These are phyloP conservation scores for Drosophila cyrtoloma DNA, from an alignment of 2,888 invertebrate species.

Conservation along the genomic window DNA sequence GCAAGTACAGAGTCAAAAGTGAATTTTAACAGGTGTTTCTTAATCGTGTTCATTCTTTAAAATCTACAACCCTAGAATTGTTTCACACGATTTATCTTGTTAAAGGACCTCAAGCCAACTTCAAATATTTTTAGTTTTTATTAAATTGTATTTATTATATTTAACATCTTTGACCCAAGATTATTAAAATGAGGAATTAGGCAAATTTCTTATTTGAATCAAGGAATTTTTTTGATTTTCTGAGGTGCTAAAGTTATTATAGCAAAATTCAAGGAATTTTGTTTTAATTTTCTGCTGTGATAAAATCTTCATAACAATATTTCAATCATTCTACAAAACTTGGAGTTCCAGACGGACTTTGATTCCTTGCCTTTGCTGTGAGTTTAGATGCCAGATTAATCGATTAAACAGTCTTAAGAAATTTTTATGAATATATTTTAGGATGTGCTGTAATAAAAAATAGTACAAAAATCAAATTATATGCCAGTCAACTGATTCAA, in stretches of 20 bases:
- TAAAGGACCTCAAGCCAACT: background rate
- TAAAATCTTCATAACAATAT: background rate
- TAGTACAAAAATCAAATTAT: background rate
- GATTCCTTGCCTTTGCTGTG: background rate
- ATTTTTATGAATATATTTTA: background rate
- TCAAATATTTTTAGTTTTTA: background rate
- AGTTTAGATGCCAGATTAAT: background rate
- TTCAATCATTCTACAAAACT: background rate
- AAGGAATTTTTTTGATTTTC: background rate
- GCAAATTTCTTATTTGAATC: background rate
- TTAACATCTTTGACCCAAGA: too few relatives aligned
- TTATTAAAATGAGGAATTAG: background rate
- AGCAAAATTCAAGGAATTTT: background rate
- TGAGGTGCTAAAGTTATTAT: background rate
- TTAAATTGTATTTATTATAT: background rate
- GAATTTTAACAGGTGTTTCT: background rate
- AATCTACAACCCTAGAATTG: background rate
- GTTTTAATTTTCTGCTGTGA: background rate
- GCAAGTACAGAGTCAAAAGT: background rate
- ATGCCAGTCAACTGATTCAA: background rate
- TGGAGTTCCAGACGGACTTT: fast-evolving
- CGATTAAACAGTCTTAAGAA: background rate
- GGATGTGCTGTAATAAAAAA: background rate
- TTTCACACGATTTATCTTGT: fast-evolving
- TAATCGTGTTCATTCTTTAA: background rate